A percentile compares a stretch with the other conserved stretches of the same genome.
These are phyloP conservation scores for Sebastes flavidus DNA, from an alignment of 2,797 vertebrate genomes.

Conservation along the genomic window DNA sequence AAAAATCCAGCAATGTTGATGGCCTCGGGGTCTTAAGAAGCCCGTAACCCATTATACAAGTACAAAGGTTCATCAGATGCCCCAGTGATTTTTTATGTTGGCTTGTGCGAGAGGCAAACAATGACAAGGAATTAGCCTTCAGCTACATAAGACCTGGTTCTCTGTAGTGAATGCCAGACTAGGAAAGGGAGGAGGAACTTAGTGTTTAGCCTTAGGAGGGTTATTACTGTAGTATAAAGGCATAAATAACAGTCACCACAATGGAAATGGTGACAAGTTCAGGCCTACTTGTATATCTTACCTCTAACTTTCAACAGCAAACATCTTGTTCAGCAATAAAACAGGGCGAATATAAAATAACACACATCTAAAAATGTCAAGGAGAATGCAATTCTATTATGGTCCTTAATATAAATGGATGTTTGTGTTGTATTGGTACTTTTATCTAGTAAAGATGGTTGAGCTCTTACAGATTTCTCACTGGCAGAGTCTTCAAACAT, in stretches of 20 bases:
- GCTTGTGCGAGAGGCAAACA: slow-evolving; percentile 51
- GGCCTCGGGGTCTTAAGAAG: slow-evolving; percentile 46
- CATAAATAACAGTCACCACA: slow-evolving; percentile 15
- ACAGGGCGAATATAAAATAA: background rate
- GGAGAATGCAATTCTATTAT: background rate
- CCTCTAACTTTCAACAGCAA: background rate
- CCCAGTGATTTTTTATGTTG: slow-evolving; percentile 50
- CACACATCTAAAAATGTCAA: background rate
- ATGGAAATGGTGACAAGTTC: background rate
- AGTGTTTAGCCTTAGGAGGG: slow-evolving; percentile 12
- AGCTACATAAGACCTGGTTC: slow-evolving; percentile 37
- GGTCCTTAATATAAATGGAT: background rate
- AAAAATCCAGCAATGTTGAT: slow-evolving; percentile 40
- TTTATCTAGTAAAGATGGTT: background rate
- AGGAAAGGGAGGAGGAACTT: slow-evolving; percentile 32
- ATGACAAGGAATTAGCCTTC: slow-evolving; percentile 47
- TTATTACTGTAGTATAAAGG: slow-evolving; percentile 20
- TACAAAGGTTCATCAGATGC: slow-evolving; percentile 66
- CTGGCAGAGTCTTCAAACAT: slow-evolving; percentile 87
- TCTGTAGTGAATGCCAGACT: slow-evolving; percentile 31
- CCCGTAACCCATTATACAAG: slow-evolving; percentile 42
- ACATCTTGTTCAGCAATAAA: background rate
- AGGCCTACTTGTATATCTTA: background rate
- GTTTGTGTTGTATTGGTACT: background rate
- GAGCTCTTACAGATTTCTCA: slow-evolving; percentile 78